Base-by-base conservation (phyloP, 2,888 invertebrate genomes). In the Ephialtes manifestator region DNA sequence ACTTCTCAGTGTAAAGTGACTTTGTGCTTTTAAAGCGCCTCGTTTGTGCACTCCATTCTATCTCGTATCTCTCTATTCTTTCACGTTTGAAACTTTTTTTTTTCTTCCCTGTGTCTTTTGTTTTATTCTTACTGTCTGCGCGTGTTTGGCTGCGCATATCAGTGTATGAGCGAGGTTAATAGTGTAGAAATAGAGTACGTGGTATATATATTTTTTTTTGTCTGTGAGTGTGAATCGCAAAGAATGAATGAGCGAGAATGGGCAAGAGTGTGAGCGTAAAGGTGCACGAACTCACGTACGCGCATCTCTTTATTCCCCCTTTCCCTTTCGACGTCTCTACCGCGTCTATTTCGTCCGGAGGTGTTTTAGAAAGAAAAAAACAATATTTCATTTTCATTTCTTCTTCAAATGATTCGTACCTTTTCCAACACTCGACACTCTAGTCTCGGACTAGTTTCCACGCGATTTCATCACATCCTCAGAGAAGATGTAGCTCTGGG, bases 131-230 rank as follows among this genome's bases (percentile, higher is more conserved):
- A 53, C 46, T 53, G 63, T 63, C 11, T 67, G 55, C 67, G 74
- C 74, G 74, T 83, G 74, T 78, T 60, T 78, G 83, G 83, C 83
- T 74, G 72, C 83, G 78, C 83, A 67, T 74, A 77, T 82, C 51
- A 18, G 63, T 75, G 79, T 70, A 65, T 65, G 71, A 76, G 63
- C 76, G 78, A 74, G 67, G 68, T 81, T 60, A 65, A 77, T 53
- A 63, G 67, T 78, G 46, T 77, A 60, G 53, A 81, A 48, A 67
- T 72, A 58, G 48, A 48, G 70, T 51, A 79, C 39, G 67, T 79
- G 53, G 76, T 51, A 39, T 65, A 39, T 39, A 20, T 63, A 8
- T 77, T 67, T 72, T 77, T 72, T 53, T 70, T 18, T 28, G 35
- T 43, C 35, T 72, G 51, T 5, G 58, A 5, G 72, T 51, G 60